Evolutionary conservation across 2,797 vertebrate genomes (phyloP), one percentile per base, ranked within the genome.

Genomic region (Rhynchonycteris naso): DNA sequence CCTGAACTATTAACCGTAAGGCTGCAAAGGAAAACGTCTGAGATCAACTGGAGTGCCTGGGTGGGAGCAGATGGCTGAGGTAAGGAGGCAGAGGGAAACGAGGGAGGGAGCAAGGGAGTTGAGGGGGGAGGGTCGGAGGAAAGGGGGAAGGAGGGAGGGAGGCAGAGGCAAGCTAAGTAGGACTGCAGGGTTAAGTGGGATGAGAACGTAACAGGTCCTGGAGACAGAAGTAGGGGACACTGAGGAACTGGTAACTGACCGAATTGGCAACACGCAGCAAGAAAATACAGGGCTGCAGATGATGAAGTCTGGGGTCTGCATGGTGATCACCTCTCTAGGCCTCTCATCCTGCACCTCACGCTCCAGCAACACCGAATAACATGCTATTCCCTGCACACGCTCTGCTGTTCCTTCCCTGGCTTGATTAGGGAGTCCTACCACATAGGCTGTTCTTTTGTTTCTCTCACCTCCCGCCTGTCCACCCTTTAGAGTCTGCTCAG

Each of bases 321-420:
- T 4, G 21, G 33, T 15, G 12, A 24, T 28, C 43, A 5, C 50
- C 19, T n/a, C 68, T 33, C 16, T 10, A 12, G 30, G 38, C 58
- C 30, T 47, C 66, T 35, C 24, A 16, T 1, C 33, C 30, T 8
- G 13, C 33, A 43, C 28, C 87, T 82, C 11, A 22, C 7, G 26
- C n/a, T 19, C 79, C 54, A 5, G 19, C 47, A 79, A 24, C 14
- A 4, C 52, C 82, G 13, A 28, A 28, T 11, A n/a, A 14, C 0
- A 0, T 4, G 7, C 1, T 4, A 0, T 19, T 68, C 18, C 59
- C 54, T 22, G 19, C 68, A 30, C 0, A 1, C 4, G 59, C 30
- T 61, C 68, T 30, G 9, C 43, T 28, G 11, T 28, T 56, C 22
- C 69, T 71, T 52, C 52, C 58, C 54, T 38, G 6, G 16, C 63